Percentiles rank a stretch among this genome's conserved stretches.
phyloP scores from a whole-genome alignment of 2,113 vertebrate genomes.

The Aegotheles bennettii region DNA sequence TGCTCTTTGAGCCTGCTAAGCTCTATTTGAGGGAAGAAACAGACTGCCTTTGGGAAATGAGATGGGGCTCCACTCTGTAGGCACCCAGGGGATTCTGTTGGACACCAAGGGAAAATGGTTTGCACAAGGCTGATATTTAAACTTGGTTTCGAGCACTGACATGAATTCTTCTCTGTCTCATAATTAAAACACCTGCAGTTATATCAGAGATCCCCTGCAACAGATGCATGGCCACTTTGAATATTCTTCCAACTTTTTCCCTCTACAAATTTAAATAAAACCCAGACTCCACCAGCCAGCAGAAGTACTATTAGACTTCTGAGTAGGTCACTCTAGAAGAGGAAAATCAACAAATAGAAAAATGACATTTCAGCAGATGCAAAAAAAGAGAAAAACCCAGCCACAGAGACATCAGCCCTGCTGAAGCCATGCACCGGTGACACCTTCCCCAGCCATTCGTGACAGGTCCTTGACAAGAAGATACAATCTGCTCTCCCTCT shows the following conservation, averaged over 20 bases:
- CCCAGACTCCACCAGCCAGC: background rate
- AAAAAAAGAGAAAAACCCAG: background rate
- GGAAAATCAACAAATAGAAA: background rate
- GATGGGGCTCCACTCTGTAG: fast-evolving
- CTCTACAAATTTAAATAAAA: background rate
- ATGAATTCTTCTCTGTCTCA: background rate
- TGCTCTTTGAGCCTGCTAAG: background rate
- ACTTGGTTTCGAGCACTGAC: background rate
- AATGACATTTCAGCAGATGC: background rate
- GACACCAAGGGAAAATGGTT: background rate
- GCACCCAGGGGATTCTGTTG: background rate
- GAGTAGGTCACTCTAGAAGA: background rate
- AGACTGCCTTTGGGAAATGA: background rate
- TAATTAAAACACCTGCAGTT: background rate
- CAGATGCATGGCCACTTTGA: background rate
- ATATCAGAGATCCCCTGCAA: background rate
- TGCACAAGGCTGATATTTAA: background rate
- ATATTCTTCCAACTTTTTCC: background rate
- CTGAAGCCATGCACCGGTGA: fast-evolving
- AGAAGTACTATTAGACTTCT: background rate
- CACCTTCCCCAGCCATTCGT: background rate
- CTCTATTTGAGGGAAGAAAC: background rate
- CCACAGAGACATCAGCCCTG: background rate
- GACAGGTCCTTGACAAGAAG: background rate
- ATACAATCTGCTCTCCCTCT: fast-evolving